A percentile compares a stretch with the other conserved stretches of the same genome.
Evolutionary conservation across 2,113 vertebrate species (phyloP).

Genomic region (Uria lomvia): DNA sequence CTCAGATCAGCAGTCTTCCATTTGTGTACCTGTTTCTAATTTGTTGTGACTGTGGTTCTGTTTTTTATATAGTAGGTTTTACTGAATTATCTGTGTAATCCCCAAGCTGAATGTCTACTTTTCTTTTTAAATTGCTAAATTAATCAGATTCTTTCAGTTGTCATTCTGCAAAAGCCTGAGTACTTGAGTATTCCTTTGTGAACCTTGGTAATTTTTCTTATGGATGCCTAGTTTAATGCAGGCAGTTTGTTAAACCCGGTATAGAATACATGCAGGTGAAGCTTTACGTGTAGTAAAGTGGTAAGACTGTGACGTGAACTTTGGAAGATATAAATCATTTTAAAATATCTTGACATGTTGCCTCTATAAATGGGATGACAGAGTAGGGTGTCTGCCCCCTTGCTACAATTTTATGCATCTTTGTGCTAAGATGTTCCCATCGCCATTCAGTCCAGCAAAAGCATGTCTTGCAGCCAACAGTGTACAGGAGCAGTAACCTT

Average conservation of each 20-base stretch:
- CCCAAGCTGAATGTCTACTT: not conserved
- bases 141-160: not conserved
- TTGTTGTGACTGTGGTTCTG: not conserved
- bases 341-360: not conserved
- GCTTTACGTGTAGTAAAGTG: not conserved
- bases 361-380: not conserved
- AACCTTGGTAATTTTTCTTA: not conserved
- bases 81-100: slow-evolving; percentile 10
- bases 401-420: not conserved
- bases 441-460: not conserved
- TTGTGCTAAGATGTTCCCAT: not conserved
- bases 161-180: not conserved
- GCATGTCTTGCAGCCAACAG: not conserved
- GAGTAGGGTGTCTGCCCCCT: not conserved
- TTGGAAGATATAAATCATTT: not conserved
- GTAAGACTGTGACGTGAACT: not conserved
- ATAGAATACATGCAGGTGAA: not conserved
- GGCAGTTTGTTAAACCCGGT: not conserved
- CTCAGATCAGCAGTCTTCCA: not conserved
- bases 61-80: not conserved
- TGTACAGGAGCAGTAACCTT: not conserved
- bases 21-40: not conserved
- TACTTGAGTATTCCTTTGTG: not conserved
- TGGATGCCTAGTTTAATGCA: not conserved
- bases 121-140: not conserved